Conservation (phyloP, 2,113 vertebrate genomes). For the Siniperca knerii region DNA sequence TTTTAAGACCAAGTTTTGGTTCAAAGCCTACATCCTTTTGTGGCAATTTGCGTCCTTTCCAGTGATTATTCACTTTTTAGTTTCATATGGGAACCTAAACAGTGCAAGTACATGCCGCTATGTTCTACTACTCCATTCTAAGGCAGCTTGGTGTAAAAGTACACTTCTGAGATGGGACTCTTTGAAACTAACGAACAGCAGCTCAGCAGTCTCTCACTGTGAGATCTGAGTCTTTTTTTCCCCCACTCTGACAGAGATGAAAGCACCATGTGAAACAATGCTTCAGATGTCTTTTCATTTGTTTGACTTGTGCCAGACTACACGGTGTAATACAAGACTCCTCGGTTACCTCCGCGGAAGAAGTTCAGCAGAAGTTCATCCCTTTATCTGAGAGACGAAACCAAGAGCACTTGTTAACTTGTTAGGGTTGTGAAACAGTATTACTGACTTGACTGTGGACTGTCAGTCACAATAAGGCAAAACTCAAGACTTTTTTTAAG, state of each 20-base stretch:
- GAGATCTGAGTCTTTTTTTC: conserved; percentile 8
- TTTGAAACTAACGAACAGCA: conserved; percentile 3
- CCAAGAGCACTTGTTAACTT: neutral
- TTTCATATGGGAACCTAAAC: neutral
- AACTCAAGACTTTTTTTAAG: conserved; percentile 15
- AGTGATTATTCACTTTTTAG: neutral
- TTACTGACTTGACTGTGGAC: conserved; percentile 31
- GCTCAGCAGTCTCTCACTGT: neutral
- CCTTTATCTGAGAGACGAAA: neutral
- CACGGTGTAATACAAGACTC: conserved; percentile 2
- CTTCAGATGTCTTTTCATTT: conserved; percentile 24
- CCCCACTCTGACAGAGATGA: conserved; percentile 2
- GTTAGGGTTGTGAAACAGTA: conserved; percentile 20
- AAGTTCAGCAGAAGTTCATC: conserved; percentile 55
- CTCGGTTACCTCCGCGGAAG: neutral
- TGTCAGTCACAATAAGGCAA: neutral
- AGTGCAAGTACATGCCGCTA: neutral
- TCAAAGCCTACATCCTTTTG: neutral
- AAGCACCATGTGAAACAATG: neutral
- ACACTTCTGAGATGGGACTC: neutral
- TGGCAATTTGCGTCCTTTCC: neutral
- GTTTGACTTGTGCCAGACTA: conserved; percentile 20
- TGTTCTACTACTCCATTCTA: neutral
- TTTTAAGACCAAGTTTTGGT: conserved; percentile 82
- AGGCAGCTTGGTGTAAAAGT: conserved; percentile 39